Evolutionary conservation across 2,888 invertebrate species (phyloP), one percentile per base, ranked within the genome.

Genomic region (Ceramica pisi): DNA sequence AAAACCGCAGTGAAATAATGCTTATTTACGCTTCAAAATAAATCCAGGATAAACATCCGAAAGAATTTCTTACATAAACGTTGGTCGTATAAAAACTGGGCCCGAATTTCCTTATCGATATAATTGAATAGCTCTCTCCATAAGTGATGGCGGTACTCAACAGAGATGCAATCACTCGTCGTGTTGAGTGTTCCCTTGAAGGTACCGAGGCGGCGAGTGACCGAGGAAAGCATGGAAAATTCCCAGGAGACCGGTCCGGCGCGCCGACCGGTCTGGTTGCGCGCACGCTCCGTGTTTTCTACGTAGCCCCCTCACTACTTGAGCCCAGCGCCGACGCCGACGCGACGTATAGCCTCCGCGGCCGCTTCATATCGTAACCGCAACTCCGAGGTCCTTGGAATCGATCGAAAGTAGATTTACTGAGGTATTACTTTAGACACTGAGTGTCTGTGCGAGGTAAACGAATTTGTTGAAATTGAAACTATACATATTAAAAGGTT

Each of bases 221-320:
- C 78, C 71, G 86, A 89, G 92, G 90, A 93, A 94, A 94, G 93
- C 91, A 91, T 84, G 90, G 91, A 91, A 92, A 94, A 91, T 94
- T 91, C 92, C 92, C 93, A 83, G 64, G 55, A 31, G 62, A 92
- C 93, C 92, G 92, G 93, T 92, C 87, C 65, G 51, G 35, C 79
- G 88, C 91, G 93, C 86, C 92, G 87, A 92, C 93, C 92, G 92
- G 93, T 92, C 93, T 91, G 86, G 69, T 69, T 71, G 75, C 71
- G 75, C 75, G 62, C 75, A 75, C 74, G 81, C 84, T 81, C 78
- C 73, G 80, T 81, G 79, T 87, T 88, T 88, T 87, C 86, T 87
- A 84, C 76, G 83, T 65, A 80, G 63, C 81, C 56, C 50, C 53
- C 46, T 35, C 48, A 12, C 68, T 67, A 64, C 48, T 56, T 71